A percentile compares a stretch with the other conserved stretches of the same genome.
Evolutionary conservation across 2,797 vertebrate species (phyloP).

Genomic region (Enteromius viviparus): DNA sequence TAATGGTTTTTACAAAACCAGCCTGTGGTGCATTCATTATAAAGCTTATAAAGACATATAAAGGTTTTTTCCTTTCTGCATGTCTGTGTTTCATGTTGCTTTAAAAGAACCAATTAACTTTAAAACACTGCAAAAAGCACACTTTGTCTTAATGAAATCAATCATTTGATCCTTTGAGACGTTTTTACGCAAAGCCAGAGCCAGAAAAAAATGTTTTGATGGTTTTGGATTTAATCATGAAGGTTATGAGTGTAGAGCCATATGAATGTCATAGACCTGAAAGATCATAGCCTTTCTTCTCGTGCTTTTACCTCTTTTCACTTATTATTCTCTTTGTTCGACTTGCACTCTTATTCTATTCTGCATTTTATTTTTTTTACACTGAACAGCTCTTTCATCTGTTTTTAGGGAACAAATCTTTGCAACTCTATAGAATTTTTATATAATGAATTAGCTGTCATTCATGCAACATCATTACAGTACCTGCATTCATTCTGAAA

Average conservation of each 20-base stretch:
- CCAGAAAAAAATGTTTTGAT: background rate
- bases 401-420: background rate
- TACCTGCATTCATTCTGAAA: background rate
- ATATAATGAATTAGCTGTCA: slow-evolving; percentile 8
- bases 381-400: background rate
- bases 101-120: slow-evolving; percentile 22
- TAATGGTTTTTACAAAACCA: background rate
- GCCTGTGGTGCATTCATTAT: slow-evolving; percentile 6
- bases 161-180: slow-evolving; percentile 24
- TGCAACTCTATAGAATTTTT: background rate
- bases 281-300: slow-evolving; percentile 23
- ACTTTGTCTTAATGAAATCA: slow-evolving; percentile 4
- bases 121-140: slow-evolving; percentile 22
- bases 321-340: slow-evolving; percentile 30
- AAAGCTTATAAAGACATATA: background rate
- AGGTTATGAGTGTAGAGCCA: background rate
- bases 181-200: background rate
- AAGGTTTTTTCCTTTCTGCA: background rate
- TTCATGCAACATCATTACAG: background rate
- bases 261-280: slow-evolving; percentile 19
- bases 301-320: slow-evolving; percentile 33
- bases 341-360: slow-evolving; percentile 21
- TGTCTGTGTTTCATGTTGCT: background rate
- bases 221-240: slow-evolving; percentile 36
- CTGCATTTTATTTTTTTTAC: background rate